Base-by-base conservation (phyloP, 2,888 invertebrate species). In the Ichneumoninae sp. region DNA sequence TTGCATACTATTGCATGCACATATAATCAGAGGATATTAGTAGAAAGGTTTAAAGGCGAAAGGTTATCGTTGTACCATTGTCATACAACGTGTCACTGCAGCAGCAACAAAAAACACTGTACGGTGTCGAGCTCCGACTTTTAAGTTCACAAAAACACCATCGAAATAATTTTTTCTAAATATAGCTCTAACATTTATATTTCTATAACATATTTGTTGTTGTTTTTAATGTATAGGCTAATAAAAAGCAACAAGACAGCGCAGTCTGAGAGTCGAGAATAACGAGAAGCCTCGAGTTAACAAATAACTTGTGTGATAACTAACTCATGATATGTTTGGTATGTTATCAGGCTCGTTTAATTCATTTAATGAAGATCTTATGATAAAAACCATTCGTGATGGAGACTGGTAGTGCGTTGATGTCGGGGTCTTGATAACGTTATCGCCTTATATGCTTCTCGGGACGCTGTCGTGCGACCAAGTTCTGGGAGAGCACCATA, bases 321-420 rank as follows among this genome's bases (percentile, higher is more conserved):
- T 7, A 47, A 22, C 52, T 40, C 52, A 40, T 19, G 33, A n/a
- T 22, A n/a, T 30, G 36, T 68, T 74, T 79, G n/a, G 13, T 40
- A 52, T n/a, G 44, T 57, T 66, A 30, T 44, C 47, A n/a, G n/a
- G 16, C 68, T 60, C 47, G 80, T 81, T 81, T 81, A 57, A 74
- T 74, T 74, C 75, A 63, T 81, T 75, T 65, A 81, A 81, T 65
- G 70, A 76, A 63, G 75, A 81, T 81, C 60, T 63, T 44, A 10
- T 60, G 81, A 75, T 65, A 44, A 75, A 81, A 52, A 76, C 50
- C 6, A 8, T 36, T 50, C 19, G 36, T 50, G 16, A 10, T 54
- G 19, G 30, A 13, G 30, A 19, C 60, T 40, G 36, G 22, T 8
- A 16, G 47, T 65, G 36, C 36, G 50, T 50, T 36, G 75, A 71